Evolutionary conservation across 2,888 invertebrate genomes (phyloP), one percentile per base, ranked within the genome.

Genomic region (Agrypnus murinus): DNA sequence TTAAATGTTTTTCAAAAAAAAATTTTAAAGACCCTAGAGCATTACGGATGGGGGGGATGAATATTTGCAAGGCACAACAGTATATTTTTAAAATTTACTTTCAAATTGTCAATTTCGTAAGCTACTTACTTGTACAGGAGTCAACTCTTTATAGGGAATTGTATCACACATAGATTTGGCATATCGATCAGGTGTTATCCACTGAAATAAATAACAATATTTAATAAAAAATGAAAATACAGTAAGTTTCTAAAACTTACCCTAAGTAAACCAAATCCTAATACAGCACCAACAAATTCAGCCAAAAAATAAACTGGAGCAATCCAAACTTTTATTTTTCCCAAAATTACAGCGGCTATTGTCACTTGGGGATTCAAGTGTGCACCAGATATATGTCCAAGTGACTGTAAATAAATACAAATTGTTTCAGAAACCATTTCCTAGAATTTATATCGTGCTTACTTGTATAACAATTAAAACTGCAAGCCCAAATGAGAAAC

Each of bases 331-430:
- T 89, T 87, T 40, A 89, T 86, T 25, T 86, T 83, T 0, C 90
- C 90, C 79, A 89, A 87, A 43, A 92, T 82, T 0, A 90, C 86
- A 0, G 93, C 89, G 0, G 90, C 90, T 2, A 92, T 81, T 0
- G 93, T 92, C 3, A 95, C 92, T 0, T 91, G 89, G 0, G 95
- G 95, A 84, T 95, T 95, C 80, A 95, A 86, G 80, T 92, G 93
- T 0, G 93, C 92, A 15, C 92, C 93, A 31, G 94, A 94, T 55
- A 95, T 88, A 80, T 94, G 94, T 1, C 93, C 94, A 72, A 93
- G 91, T 65, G 89, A 89, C 89, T 92, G 85, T 62, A 85, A 86
- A n/a, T n/a, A n/a, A n/a, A 6, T 10, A 25, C n/a, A 46, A 46
- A 57, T 57, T 46, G 4, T 14, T 9, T 14, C 50, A 9, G 19